These are phyloP conservation scores for Drosophila parabipectinata DNA, from an alignment of 1,140 invertebrate species.

Conservation along the genomic window DNA sequence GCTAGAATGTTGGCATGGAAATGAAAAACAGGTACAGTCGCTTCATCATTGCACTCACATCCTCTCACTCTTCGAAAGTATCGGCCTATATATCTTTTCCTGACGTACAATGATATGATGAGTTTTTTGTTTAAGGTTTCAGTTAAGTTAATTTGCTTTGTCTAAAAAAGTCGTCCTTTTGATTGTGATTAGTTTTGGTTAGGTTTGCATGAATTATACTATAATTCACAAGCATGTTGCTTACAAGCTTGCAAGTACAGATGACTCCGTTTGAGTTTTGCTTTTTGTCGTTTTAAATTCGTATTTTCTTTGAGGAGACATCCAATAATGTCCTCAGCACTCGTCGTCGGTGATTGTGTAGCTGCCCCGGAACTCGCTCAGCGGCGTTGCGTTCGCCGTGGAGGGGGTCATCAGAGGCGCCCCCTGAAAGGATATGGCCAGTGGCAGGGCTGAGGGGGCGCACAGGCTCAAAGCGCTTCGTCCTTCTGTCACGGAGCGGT, in stretches of 20 bases:
- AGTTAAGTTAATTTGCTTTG: conserved; percentile 4
- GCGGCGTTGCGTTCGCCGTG: conserved; percentile 72
- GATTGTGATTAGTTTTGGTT: conserved; percentile 40
- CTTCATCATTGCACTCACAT: conserved; percentile 12
- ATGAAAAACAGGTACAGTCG: conserved; percentile 43
- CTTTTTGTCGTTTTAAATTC: conserved; percentile 58
- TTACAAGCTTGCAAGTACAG: conserved; percentile 15
- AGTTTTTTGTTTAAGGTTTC: conserved; percentile 9
- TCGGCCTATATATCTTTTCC: neutral
- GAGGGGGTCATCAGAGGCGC: conserved; percentile 86
- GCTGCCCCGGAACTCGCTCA: conserved; percentile 80
- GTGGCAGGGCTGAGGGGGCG: conserved; percentile 86
- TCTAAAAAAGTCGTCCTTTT: conserved; percentile 23
- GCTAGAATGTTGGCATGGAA: conserved; percentile 24
- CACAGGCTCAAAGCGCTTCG: conserved; percentile 86
- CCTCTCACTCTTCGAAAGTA: neutral
- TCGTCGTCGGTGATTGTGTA: conserved; percentile 82
- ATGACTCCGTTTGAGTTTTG: conserved; percentile 7
- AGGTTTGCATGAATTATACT: conserved; percentile 51
- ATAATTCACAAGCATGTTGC: conserved; percentile 28
- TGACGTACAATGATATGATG: conserved; percentile 42
- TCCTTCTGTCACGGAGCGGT: conserved; percentile 87
- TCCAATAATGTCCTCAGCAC: conserved; percentile 49
- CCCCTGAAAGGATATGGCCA: conserved; percentile 87
- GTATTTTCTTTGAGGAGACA: conserved; percentile 21